Percentiles rank a stretch among this genome's conserved stretches.
Evolutionary conservation across 2,797 vertebrate genomes (phyloP).

Genomic region (Momotus momota): DNA sequence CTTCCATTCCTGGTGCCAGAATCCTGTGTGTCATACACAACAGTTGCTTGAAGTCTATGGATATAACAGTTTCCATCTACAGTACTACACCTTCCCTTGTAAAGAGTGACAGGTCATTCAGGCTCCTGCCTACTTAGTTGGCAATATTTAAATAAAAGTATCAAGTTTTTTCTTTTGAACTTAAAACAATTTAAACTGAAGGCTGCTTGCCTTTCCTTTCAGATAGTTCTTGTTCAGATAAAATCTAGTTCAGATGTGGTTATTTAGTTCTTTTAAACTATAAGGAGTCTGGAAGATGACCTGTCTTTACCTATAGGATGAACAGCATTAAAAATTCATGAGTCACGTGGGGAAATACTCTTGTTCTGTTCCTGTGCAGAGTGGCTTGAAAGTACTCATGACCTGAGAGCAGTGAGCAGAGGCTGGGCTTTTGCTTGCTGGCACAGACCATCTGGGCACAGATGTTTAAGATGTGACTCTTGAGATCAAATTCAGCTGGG

Average conservation of each 20-base stretch:
- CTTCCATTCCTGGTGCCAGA: background rate
- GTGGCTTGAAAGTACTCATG: background rate
- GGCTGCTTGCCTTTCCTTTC: background rate
- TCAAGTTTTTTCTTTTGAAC: background rate
- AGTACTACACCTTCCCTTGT: background rate
- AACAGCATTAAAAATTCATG: background rate
- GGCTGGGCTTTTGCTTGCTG: background rate
- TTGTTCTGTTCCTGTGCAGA: background rate
- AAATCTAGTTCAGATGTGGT: background rate
- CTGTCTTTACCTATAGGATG: accelerated
- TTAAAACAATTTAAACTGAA: background rate
- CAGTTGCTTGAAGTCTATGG: background rate
- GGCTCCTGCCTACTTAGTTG: background rate
- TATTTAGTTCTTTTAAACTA: background rate
- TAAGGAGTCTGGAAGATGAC: background rate
- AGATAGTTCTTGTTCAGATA: background rate
- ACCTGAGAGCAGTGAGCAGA: background rate
- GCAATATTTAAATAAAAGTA: background rate
- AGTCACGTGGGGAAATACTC: background rate
- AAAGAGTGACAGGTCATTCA: background rate
- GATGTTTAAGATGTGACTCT: background rate
- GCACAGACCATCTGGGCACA: background rate
- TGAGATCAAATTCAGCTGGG: background rate
- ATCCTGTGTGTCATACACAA: background rate
- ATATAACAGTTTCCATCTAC: background rate